Evolutionary conservation across 2,113 vertebrate species (phyloP), one percentile per base, ranked within the genome.

Genomic region (Cariama cristata): DNA sequence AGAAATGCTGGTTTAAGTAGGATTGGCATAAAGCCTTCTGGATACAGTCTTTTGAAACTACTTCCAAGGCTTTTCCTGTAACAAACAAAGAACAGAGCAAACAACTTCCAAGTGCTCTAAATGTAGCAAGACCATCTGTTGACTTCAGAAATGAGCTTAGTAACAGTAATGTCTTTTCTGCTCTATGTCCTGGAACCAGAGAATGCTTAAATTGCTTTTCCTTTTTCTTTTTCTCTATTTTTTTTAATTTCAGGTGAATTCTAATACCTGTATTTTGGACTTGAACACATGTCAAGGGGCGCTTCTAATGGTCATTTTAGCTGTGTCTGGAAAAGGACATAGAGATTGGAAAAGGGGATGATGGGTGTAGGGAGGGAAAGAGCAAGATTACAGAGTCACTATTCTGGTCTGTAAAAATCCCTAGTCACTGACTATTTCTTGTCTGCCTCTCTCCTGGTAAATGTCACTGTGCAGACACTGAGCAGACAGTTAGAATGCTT

Each of bases 351-450:
- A 75, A 89, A 80, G 20, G 8, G 9, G 6, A 2, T 38, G 26
- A 55, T 81, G 52, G 10, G 2, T 47, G n/a, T 21, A 40, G 56
- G 3, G 22, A 40, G 60, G 40, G n/a, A 73, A 83, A 40, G 53
- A 38, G 47, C 52, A 91, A 83, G 83, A 90, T 89, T 86, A 94
- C 33, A 56, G 69, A 49, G 88, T 85, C 86, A 67, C 88, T 92
- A 94, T 92, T 92, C 86, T 92, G 52, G 72, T 93, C 64, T 67
- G 11, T 79, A 79, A 87, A 96, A 89, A 71, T 79, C 88, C 91
- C 22, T 38, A 77, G 71, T 87, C 72, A 35, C 79, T 68, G 71
- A 83, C 75, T 91, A 82, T 82, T 96, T 95, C 83, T 87, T 91
- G 73, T 75, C 84, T 89, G 60, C 60, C 44, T 73, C 83, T 69